Evolutionary conservation across 2,113 vertebrate species (phyloP), one percentile per base, ranked within the genome.

Genomic region (Pseudopodoces humilis): DNA sequence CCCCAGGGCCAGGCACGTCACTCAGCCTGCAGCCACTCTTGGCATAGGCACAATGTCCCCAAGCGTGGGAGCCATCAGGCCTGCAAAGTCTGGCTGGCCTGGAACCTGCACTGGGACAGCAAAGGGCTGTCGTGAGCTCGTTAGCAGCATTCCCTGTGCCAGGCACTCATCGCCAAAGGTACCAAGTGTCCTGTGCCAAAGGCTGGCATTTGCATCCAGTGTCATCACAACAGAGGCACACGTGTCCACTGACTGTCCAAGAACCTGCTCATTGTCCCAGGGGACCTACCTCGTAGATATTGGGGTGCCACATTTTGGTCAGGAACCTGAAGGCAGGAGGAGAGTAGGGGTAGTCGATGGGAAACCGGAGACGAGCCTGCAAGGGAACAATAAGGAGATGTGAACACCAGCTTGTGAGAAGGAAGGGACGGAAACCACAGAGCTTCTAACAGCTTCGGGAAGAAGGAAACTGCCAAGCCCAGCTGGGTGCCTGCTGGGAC

Each of bases 231-330:
- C 0, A 37, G 58, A 70, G 0, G 6, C 62, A 56, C 59, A 53
- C 4, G 3, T 33, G 33, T 20, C 46, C 50, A 39, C 43, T 3
- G 19, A 24, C 50, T 4, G 25, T 5, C 50, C 56, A 11, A 37
- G 30, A 24, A 10, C 18, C 8, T 27, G 37, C 43, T 18, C 0
- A 1, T 41, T 21, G 47, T 14, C 52, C 65, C 16, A 19, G 7
- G 19, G 2, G 2, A 86, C 97, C 63, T 76, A 99, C 99, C 99
- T 99, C 99, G 0, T 99, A 99, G 96, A 99, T 99, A 97, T 99
- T 99, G 59, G 99, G 99, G 95, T 99, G 99, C 99, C 99, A 99
- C 99, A 99, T 99, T 97, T 99, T 99, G 94, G 99, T 99, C 81
- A 99, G 97, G 95, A 99, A 99, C 49, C 99, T 98, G 87, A 99